Percentiles rank a stretch among this genome's conserved stretches.
phyloP scores from a whole-genome alignment of 2,888 invertebrate species.

The Acanthosepion lycidas region DNA sequence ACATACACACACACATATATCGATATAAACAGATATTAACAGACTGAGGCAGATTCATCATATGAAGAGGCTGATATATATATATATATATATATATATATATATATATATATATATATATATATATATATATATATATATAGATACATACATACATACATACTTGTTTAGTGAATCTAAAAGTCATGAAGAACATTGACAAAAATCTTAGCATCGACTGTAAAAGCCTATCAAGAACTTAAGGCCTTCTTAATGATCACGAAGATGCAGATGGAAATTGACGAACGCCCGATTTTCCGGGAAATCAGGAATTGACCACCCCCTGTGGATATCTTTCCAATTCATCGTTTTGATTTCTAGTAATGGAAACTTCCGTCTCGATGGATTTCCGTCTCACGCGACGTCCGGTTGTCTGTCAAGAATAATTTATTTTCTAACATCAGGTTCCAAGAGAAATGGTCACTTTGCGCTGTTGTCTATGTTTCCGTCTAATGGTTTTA shows the following conservation, averaged over 20 bases:
- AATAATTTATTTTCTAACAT: background rate
- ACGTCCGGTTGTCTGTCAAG: background rate
- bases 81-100: too few species aligned
- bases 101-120: too few species aligned
- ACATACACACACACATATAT: background rate
- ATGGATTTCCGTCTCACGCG: conserved; percentile 14
- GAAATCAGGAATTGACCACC: background rate
- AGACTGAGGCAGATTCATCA: background rate
- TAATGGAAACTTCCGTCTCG: background rate
- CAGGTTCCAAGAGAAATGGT: background rate
- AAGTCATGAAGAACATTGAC: background rate
- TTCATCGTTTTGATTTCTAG: background rate
- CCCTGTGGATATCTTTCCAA: background rate
- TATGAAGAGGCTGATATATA: background rate
- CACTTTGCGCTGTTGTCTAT: background rate
- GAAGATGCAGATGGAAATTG: background rate
- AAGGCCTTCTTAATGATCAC: background rate
- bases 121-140: background rate
- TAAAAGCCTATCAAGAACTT: background rate
- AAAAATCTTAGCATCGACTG: background rate
- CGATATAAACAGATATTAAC: too few species aligned
- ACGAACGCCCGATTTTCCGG: background rate
- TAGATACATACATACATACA: background rate
- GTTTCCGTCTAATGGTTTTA: background rate
- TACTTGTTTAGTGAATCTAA: background rate